Evolutionary conservation across 37 sponge, comb jelly and placozoan species (phyloP), one percentile per base, ranked within the genome.

Genomic region (Halisarca cf. caerulea): DNA sequence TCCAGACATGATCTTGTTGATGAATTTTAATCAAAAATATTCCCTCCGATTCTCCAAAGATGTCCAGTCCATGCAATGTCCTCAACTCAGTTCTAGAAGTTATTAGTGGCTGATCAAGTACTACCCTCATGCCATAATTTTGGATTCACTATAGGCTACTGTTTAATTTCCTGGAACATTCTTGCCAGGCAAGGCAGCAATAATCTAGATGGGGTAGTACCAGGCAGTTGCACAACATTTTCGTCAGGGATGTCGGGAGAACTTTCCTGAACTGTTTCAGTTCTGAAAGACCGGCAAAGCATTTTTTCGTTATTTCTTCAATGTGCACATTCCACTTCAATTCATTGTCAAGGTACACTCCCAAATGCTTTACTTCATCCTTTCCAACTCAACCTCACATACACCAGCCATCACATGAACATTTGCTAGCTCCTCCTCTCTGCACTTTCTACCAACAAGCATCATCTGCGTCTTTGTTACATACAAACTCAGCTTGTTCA

Each of bases 241-340:
- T n/a, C n/a, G n/a, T n/a, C n/a, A n/a, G n/a, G n/a, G n/a, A n/a
- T 17, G 82, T 5, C 58, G 82, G 82, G 4, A 81, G 45, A 15
- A 81, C 82, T 15, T 62, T 38, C 82, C 44, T 62, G 11, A 81
- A 25, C 41, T 66, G 57, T 47, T 37, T 59, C 66, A 81, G 62
- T 11, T 39, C 60, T 14, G 82, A 55, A 11, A 80, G 62, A 30
- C 81, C 81, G 14, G 18, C 18, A 15, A 28, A 80, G 62, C 82
- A 81, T 33, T 61, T 81, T 28, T 3, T 81, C 43, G 38, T 61
- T 36, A 81, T 23, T 37, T 33, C 28, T 6, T 35, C 43, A 35
- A 81, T 28, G 28, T 81, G 82, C 43, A 39, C 66, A 14, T 28
- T 30, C 82, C 82, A 81, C 25, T 33, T 81, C 66, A 81, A 55